phyloP scores from a whole-genome alignment of 2,888 invertebrate genomes.

The Oithona nana region DNA sequence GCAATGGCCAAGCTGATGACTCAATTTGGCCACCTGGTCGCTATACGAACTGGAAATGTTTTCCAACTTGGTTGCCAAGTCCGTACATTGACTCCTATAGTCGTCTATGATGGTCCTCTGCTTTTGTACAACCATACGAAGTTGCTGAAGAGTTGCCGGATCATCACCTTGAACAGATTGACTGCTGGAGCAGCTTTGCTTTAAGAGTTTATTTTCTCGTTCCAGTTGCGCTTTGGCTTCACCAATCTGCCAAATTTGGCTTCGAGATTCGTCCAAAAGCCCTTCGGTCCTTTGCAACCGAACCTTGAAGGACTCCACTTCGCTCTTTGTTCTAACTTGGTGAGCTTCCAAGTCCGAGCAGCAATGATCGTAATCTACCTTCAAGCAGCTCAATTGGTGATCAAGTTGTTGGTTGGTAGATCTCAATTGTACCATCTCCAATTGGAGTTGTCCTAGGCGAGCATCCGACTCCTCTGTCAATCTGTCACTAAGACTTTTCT shows the following conservation, averaged over 20 bases:
- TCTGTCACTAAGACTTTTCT: neutral
- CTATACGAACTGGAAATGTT: neutral
- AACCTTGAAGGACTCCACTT: neutral
- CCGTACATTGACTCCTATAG: neutral
- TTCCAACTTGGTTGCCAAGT: neutral
- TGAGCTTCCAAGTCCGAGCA: neutral
- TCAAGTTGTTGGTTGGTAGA: neutral
- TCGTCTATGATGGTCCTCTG: neutral
- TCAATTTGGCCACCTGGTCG: neutral
- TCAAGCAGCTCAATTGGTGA: neutral
- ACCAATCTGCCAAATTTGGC: neutral
- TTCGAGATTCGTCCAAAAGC: neutral
- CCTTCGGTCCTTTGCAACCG: neutral
- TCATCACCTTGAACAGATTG: neutral
- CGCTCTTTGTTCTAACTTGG: neutral
- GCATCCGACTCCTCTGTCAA: neutral
- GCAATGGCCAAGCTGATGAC: neutral
- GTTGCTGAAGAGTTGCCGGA: neutral
- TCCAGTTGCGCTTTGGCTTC: conserved; percentile 5
- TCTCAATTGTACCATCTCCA: neutral
- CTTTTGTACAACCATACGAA: neutral
- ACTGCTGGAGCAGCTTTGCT: neutral
- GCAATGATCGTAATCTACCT: neutral
- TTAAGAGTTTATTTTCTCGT: neutral
- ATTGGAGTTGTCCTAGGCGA: conserved; percentile 1